Base-by-base conservation (phyloP, 2,888 invertebrate species). In the Meiosimyza platycephala region DNA sequence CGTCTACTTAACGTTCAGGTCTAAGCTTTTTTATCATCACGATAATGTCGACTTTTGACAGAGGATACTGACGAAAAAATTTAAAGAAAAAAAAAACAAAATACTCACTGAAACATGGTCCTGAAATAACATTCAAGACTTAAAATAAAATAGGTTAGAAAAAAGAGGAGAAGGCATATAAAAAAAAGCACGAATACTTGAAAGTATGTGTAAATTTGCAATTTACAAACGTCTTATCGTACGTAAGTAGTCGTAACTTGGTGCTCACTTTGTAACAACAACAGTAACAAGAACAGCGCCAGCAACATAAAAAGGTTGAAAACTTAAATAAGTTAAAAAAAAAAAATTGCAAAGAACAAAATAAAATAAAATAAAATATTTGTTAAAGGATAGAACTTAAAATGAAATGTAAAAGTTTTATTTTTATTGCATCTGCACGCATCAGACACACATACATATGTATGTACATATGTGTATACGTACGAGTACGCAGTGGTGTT, bases 371-470 rank as follows among this genome's bases (percentile, higher is more conserved):
- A 57, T 57, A 28, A 57, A 16, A 16, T 18, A 47, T 62, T 12
- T 62, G 47, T 47, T 18, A 47, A 48, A 16, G 63, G 22, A n/a
- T 33, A 40, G 9, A 63, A 47, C 40, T 48, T 63, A 15, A 47
- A 63, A 63, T 63, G 47, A 62, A 63, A 63, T 63, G 63, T 63
- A 47, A 63, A 63, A 63, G 63, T 63, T 63, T 40, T 63, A 63
- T 63, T 40, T 63, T 47, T 47, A 63, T 63, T 63, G 16, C 63
- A 40, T 40, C 18, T 1, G 16, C 5, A 16, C 47, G 47, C 47
- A 18, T 40, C 62, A 40, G 4, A 62, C 62, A 63, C 28, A 57
- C 28, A 55, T 6, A 57, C 18, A 55, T 22, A 18, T 2, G 13
- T 22, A 22, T 22, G 22, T 60, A 6, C 11, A 16, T 11, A 48